Evolutionary conservation across 2,113 vertebrate genomes (phyloP).

Genomic region (Chaenocephalus aceratus): DNA sequence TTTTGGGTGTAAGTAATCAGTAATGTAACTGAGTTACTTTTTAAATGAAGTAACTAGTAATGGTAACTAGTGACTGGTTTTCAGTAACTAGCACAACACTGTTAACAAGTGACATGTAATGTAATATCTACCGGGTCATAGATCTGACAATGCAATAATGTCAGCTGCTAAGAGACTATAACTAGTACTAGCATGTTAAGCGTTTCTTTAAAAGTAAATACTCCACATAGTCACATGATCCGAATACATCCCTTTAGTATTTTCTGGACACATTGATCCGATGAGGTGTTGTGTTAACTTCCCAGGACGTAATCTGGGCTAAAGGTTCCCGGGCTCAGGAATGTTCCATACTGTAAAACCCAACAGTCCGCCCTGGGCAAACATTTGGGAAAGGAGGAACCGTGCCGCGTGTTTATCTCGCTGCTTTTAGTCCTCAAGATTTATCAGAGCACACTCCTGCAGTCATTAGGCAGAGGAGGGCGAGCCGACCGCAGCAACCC

Average conservation of each 20-base stretch:
- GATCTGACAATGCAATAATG: too few species aligned
- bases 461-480: slow-evolving; percentile 49
- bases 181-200: too few species aligned
- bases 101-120: too few species aligned
- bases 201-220: too few species aligned
- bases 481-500: slow-evolving; percentile 26
- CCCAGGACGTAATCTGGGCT: neutral
- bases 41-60: too few species aligned
- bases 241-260: neutral
- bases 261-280: neutral
- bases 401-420: neutral
- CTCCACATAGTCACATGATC: neutral
- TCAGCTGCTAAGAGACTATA: too few species aligned
- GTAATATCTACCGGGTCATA: too few species aligned
- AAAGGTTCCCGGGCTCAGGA: slow-evolving; percentile 19
- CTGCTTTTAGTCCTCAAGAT: slow-evolving; percentile 16
- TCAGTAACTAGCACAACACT: too few species aligned
- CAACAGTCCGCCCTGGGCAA: slow-evolving; percentile 32
- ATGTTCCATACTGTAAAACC: slow-evolving; percentile 10
- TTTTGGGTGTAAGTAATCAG: too few species aligned
- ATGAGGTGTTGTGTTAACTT: neutral
- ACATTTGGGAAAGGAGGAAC: slow-evolving; percentile 46
- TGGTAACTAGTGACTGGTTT: too few species aligned
- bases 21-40: too few species aligned
- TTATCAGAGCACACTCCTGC: slow-evolving; percentile 50